Evolutionary conservation across 2,888 invertebrate species (phyloP), one percentile per base, ranked within the genome.

Genomic region (Thereva nobilitata): DNA sequence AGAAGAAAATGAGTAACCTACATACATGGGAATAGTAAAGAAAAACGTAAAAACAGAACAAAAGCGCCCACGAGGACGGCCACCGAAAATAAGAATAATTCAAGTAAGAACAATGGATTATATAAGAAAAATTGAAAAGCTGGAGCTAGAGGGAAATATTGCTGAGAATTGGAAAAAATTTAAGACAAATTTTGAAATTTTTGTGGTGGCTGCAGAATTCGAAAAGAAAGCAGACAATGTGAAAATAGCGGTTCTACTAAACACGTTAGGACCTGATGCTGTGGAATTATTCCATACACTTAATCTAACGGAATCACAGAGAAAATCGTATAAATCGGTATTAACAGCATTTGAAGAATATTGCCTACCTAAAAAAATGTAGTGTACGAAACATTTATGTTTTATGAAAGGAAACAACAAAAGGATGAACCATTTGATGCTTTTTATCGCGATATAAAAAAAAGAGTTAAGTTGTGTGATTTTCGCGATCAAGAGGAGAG

Each of bases 201-300:
- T 10, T 12, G 37, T 9, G 7, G 37, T 5, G 35, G 37, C 53
- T 4, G 5, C 37, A 5, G 53, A 53, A 2, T 8, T 34, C 5
- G 53, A 5, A 2, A 53, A 53, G 12, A 53, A 53, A 8, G 8
- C 53, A 8, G 10, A 53, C n/a, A 38, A 35, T 37, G 37, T 53
- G 3, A 35, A 38, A 23, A 12, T 53, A 53, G 53, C 53, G 53
- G 53, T 53, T 9, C 37, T 53, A 4, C 34, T 52, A 23, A 34
- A 52, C 52, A 35, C 52, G 5, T 23, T 52, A 4, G 41, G 55
- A 4, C 42, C 42, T 6, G 42, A 41, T 12, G 55, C 42, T 12
- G 42, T 56, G 9, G 55, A 56, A 56, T 23, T 56, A 9, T 42
- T 41, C 34, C 12, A 56, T 56, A 23, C 55, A 2, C 42, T 56